phyloP scores from a whole-genome alignment of 2,888 invertebrate genomes.

The Idaea dimidiata region DNA sequence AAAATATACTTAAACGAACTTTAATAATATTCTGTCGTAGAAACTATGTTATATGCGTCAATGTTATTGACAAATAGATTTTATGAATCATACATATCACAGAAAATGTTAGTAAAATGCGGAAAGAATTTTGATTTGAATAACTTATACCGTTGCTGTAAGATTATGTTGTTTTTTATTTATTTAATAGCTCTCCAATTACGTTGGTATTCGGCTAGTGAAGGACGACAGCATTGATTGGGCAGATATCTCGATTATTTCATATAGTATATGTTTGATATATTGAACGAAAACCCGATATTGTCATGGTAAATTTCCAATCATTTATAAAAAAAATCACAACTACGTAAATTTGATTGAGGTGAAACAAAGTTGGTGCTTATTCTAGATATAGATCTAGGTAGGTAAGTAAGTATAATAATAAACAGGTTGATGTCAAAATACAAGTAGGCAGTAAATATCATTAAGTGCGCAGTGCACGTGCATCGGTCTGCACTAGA shows the following conservation, averaged over 20 bases:
- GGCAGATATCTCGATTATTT: slow-evolving; percentile 34
- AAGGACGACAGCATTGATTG: slow-evolving; percentile 44
- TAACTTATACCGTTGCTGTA: slow-evolving; percentile 1
- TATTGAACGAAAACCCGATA: slow-evolving; percentile 24
- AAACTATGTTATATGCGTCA: not conserved
- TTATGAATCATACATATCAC: not conserved
- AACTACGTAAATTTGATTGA: not conserved
- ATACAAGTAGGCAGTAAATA: not conserved
- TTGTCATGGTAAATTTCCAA: slow-evolving; percentile 22
- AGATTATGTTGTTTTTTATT: slow-evolving; percentile 26
- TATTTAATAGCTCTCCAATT: slow-evolving; percentile 44
- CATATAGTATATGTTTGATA: slow-evolving; percentile 9
- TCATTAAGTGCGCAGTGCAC: slow-evolving; percentile 1
- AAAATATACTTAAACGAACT: not conserved
- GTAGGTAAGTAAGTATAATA: not conserved
- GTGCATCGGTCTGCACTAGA: slow-evolving; percentile 40
- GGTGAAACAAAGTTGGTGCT: not conserved
- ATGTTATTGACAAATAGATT: not conserved
- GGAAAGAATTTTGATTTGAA: slow-evolving; percentile 3
- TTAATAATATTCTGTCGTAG: not conserved
- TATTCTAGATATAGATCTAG: not conserved
- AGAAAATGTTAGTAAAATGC: slow-evolving; percentile 4
- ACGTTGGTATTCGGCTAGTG: slow-evolving; percentile 42
- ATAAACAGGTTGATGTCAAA: slow-evolving; percentile 1
- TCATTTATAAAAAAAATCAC: slow-evolving; percentile 1